These are phyloP conservation scores for Hofmannophila pseudospretella DNA, from an alignment of 2,888 invertebrate genomes.

Conservation along the genomic window DNA sequence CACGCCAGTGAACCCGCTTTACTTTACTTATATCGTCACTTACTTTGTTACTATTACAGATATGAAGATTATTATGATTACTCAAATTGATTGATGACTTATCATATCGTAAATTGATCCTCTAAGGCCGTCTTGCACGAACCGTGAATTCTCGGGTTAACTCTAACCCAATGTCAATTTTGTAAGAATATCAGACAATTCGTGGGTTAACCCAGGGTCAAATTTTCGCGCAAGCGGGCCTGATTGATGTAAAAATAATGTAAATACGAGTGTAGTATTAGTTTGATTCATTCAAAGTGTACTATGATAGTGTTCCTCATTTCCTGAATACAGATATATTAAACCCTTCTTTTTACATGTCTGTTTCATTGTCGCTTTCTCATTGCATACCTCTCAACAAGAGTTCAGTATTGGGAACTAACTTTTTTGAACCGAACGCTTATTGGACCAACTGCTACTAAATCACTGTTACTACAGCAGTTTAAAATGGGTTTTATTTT, in stretches of 20 bases:
- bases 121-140: no score
- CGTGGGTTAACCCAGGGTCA: no score
- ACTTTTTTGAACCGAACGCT: no score
- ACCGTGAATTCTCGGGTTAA: no score
- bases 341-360: constrained; percentile 57
- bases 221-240: no score
- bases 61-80: constrained; percentile 2
- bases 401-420: no score
- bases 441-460: no score
- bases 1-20: constrained; percentile 1
- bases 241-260: constrained; percentile 52
- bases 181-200: no score
- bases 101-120: constrained; percentile 7
- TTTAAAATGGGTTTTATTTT: constrained; percentile 44
- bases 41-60: constrained; percentile 6
- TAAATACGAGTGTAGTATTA: constrained; percentile 64
- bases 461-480: no score
- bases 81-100: constrained; percentile 3
- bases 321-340: constrained; percentile 62
- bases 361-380: constrained; percentile 51
- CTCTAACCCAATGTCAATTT: no score
- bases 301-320: constrained; percentile 60
- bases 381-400: no score
- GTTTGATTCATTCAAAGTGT: constrained; percentile 54
- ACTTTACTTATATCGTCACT: constrained; percentile 5